Evolutionary conservation across 2,113 vertebrate species (phyloP).

Genomic region (Acrocephalus arundinaceus): DNA sequence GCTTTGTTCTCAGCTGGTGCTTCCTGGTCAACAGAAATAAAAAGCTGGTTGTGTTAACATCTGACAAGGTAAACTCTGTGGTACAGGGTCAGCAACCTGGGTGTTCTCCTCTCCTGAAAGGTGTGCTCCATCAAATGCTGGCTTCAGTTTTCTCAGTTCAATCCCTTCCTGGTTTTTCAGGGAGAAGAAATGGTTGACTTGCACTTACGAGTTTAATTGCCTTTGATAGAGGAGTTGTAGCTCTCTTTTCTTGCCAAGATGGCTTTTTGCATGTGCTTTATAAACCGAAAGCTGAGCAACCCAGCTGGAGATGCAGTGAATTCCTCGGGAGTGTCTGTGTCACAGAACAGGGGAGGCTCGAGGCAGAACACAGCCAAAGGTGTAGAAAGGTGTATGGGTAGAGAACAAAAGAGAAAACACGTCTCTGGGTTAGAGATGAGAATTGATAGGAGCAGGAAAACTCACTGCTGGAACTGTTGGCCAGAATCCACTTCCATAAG

Average conservation of each 20-base stretch:
- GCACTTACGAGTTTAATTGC: neutral
- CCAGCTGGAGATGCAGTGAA: neutral
- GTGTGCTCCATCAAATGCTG: neutral
- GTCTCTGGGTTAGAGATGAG: neutral
- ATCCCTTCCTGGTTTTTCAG: neutral
- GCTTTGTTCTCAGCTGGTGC: neutral
- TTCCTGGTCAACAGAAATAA: neutral
- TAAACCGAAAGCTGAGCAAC: neutral
- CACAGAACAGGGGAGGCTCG: neutral
- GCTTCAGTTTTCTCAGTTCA: neutral
- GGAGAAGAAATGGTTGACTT: neutral
- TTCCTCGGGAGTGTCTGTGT: neutral
- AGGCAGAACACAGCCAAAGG: neutral
- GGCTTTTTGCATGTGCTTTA: neutral
- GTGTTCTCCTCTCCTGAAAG: neutral
- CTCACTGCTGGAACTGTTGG: neutral
- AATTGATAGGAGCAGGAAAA: neutral
- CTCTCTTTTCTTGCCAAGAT: neutral
- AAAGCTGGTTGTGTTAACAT: neutral
- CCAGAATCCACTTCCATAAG: neutral
- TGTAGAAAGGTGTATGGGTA: neutral
- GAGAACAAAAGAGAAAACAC: neutral
- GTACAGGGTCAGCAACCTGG: neutral
- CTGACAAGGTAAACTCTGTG: neutral
- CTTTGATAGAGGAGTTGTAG: neutral